Conservation (phyloP, 2,113 vertebrate species). For the Copsychus sechellarum region DNA sequence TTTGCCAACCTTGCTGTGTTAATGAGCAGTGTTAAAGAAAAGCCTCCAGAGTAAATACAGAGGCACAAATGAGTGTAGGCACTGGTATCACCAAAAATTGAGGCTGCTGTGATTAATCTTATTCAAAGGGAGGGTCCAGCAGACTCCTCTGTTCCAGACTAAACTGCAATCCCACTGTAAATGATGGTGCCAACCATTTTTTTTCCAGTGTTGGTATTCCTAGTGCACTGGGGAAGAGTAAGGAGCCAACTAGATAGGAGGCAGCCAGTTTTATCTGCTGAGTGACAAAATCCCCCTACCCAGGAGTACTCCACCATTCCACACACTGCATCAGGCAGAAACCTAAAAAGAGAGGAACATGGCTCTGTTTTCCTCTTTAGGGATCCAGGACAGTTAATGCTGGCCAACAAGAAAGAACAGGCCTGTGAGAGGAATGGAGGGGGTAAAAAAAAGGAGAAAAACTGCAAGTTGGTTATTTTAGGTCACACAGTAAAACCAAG, state of each 20-base stretch:
- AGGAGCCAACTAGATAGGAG: not conserved
- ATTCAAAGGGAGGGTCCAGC: not conserved
- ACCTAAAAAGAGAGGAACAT: not conserved
- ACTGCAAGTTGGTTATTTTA: not conserved
- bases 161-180: not conserved
- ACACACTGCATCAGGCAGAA: not conserved
- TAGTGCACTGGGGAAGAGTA: not conserved
- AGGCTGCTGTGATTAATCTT: not conserved
- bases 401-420: not conserved
- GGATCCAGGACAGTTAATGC: not conserved
- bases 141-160: not conserved
- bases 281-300: not conserved
- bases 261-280: not conserved
- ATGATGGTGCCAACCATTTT: not conserved
- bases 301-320: not conserved
- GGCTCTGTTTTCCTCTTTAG: not conserved
- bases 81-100: not conserved
- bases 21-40: not conserved
- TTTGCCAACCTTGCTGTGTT: not conserved
- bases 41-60: not conserved
- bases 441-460: rapidly evolving
- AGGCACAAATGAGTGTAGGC: not conserved
- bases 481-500: constrained; percentile 6
- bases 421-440: not conserved
- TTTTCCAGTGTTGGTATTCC: not conserved